Base-by-base conservation (phyloP, 2,888 invertebrate species). In the Zaprionus lineosus region DNA sequence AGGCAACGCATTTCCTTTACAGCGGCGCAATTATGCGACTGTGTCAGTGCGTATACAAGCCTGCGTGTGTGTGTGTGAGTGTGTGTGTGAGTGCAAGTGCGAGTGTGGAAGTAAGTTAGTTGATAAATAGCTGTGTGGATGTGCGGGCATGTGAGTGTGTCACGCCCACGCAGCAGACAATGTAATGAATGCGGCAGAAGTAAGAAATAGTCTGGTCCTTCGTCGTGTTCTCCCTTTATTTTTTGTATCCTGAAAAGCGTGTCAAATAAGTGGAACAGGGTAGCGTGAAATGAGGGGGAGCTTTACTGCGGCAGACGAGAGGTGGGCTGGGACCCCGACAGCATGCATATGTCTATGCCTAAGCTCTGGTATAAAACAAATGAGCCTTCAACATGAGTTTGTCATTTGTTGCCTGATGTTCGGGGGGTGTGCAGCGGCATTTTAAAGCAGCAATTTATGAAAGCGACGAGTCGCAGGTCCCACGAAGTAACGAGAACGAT, bases 331-430 rank as follows among this genome's bases (percentile, higher is more conserved):
- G 24, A 19, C 24, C 44, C 48, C 63, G 59, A 26, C 59, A 50
- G 55, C 26, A 21, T 56, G 28, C 73, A 79, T 81, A 76, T 77
- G 77, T 60, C 55, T n/a, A n/a, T 61, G 67, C 60, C 77, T 69
- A 84, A 63, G 65, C 78, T 55, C 39, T 59, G 62, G 36, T 82
- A 69, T 78, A 78, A 86, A 78, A 78, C 82, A 86, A 78, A 78
- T 81, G 78, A 81, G 77, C 78, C 65, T 73, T 76, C 77, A 65
- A 69, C 77, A 78, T 73, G 84, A 76, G 84, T 76, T 76, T 81
- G 74, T 84, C 84, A 86, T 84, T 72, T 68, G 68, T 52, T 78
- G 56, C 18, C 47, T 31, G 55, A 40, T 40, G 50, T 28, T 21
- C n/a, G 24, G 24, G 24, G 28, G 31, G 12, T 15, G n/a, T 29